Conservation (phyloP, 2,888 invertebrate genomes). For the Barypeithes pellucidus region DNA sequence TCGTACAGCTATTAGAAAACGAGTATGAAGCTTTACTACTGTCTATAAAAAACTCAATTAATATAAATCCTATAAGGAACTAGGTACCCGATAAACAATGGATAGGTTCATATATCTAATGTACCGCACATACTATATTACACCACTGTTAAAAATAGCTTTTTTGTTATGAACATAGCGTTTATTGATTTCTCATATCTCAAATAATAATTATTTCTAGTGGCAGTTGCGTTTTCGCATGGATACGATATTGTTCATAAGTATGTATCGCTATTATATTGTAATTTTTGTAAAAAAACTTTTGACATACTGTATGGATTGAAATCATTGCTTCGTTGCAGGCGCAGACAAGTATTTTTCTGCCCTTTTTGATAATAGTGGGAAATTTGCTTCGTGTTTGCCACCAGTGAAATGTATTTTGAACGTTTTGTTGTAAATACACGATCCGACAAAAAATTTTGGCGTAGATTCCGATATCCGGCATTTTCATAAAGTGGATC, state of each 20-base stretch:
- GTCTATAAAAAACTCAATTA: constrained; percentile 28
- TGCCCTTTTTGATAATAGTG: too few species aligned
- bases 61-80: constrained; percentile 16
- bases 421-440: too few species aligned
- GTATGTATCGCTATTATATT: neutral
- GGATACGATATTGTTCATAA: constrained; percentile 15
- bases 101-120: constrained; percentile 15
- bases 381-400: too few species aligned
- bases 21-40: constrained; percentile 9
- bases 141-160: constrained; percentile 53
- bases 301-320: too few species aligned
- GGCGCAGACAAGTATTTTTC: too few species aligned
- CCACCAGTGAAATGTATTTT: too few species aligned
- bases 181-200: constrained; percentile 53
- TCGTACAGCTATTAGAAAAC: constrained; percentile 1
- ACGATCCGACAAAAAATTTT: too few species aligned
- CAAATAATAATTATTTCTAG: constrained; percentile 44
- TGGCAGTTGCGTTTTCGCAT: constrained; percentile 22
- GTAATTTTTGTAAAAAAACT: too few species aligned
- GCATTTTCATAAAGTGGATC: too few species aligned
- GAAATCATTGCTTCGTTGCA: too few species aligned
- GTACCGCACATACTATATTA: constrained; percentile 46
- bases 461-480: too few species aligned
- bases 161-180: constrained; percentile 46
- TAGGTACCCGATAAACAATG: constrained; percentile 11